phyloP scores from a whole-genome alignment of 1,140 invertebrate genomes.

The Cheumatopsyche charites region DNA sequence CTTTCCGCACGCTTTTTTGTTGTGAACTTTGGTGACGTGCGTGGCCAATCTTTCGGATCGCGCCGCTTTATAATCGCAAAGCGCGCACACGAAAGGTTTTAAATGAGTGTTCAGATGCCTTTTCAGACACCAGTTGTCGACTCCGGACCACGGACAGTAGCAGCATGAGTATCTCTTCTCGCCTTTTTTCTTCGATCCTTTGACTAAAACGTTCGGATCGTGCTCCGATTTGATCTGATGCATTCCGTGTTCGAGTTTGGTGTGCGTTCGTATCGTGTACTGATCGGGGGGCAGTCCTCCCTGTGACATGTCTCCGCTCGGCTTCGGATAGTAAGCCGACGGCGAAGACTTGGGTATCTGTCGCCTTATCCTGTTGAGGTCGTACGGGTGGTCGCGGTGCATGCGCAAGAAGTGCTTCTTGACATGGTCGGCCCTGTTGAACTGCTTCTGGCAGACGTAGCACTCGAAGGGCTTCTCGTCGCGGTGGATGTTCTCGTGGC shows the following conservation, averaged over 20 bases:
- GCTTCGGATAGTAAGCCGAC: slow-evolving; percentile 50
- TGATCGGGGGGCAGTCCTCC: slow-evolving; percentile 41
- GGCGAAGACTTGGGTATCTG: slow-evolving; percentile 60
- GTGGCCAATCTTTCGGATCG: slow-evolving; percentile 84
- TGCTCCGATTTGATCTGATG: slow-evolving; percentile 46
- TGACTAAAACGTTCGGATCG: slow-evolving; percentile 35
- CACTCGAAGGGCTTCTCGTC: slow-evolving; percentile 94
- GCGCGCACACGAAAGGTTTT: slow-evolving; percentile 85
- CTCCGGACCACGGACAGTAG: slow-evolving; percentile 89
- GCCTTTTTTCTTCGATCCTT: slow-evolving; percentile 56
- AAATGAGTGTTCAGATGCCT: slow-evolving; percentile 90
- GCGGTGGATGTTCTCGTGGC: slow-evolving; percentile 95
- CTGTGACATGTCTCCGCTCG: slow-evolving; percentile 37
- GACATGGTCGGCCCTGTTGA: slow-evolving; percentile 93
- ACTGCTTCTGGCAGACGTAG: slow-evolving; percentile 89
- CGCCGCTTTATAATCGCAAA: slow-evolving; percentile 91
- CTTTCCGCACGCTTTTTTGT: slow-evolving; percentile 85
- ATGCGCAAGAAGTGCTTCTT: slow-evolving; percentile 93
- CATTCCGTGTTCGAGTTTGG: slow-evolving; percentile 37
- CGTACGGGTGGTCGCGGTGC: slow-evolving; percentile 85
- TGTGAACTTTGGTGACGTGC: slow-evolving; percentile 89
- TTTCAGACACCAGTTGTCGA: slow-evolving; percentile 93
- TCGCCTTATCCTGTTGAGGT: slow-evolving; percentile 79
- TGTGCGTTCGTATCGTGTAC: slow-evolving; percentile 47
- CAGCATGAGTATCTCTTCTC: slow-evolving; percentile 78